Base-by-base conservation (phyloP, 2,888 invertebrate genomes). In the Drosophila acutilabella region DNA sequence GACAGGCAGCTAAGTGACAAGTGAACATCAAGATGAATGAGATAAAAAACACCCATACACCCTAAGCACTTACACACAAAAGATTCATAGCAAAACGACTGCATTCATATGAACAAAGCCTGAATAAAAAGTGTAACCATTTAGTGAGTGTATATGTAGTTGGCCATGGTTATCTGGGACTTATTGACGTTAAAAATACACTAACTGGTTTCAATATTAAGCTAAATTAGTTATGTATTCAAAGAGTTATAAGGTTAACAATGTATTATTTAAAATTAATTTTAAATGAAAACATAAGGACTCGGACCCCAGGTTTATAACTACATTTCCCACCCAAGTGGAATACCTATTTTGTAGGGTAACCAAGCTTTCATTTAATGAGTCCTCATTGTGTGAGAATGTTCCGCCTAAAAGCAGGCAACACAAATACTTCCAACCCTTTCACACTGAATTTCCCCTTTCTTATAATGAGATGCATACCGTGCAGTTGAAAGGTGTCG, bases 1-100 rank as follows among this genome's bases (percentile, higher is more conserved):
- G 80, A 68, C 68, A 74, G 64, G 41, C 52, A 33, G 62, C 77
- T 41, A 80, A 78, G 74, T 71, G 81, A 71, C 71, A 78, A 60
- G 66, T 62, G 51, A 51, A 42, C 54, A 56, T 41, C 44, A 60
- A 47, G 51, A 54, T 54, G 54, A 54, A 54, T 54, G 54, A 44
- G 23, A 16, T 26, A 10, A 33, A 20, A 14, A 10, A n/a, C 23
- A 38, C 23, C 40, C 11, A 4, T 30, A n/a, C 47, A 36, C n/a
- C 16, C 52, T 18, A n/a, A 14, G 13, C 23, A 16, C 26, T 30
- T 20, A 57, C 56, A 33, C 1, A 47, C 45, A 57, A 33, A 38
- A 47, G 38, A 20, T 3, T 20, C 26, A 48, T 7, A 68, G 26
- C 30, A 74, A 58, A 42, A 11, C 7, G 41, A 48, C 56, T 47